A percentile compares a stretch with the other conserved stretches of the same genome.
These are phyloP conservation scores for Clusia tigrina DNA, from an alignment of 2,888 invertebrate genomes.

Conservation along the genomic window DNA sequence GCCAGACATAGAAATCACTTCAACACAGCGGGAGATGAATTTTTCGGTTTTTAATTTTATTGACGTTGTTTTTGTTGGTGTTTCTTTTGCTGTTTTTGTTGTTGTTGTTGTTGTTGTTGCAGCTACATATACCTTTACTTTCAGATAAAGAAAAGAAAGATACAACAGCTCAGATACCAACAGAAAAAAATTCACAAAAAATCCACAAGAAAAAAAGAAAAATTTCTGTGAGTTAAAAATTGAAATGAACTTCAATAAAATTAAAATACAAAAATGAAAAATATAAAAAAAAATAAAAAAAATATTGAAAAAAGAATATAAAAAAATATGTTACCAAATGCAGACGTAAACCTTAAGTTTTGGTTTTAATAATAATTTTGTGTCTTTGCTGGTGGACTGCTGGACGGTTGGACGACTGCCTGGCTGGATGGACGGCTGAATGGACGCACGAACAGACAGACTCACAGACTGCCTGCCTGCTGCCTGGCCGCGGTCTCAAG, in stretches of 20 bases:
- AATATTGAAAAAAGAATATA: constrained; percentile 1
- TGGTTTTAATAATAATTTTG: constrained; percentile 55
- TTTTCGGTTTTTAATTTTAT: constrained; percentile 35
- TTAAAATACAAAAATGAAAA: constrained; percentile 22
- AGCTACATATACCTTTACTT: constrained; percentile 3
- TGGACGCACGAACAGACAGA: not conserved
- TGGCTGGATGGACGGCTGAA: not conserved
- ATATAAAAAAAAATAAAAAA: constrained; percentile 12
- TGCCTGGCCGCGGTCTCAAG: constrained; percentile 36
- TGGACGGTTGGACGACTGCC: not conserved
- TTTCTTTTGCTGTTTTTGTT: constrained; percentile 5
- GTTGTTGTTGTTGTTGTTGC: constrained; percentile 25
- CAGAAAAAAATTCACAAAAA: constrained; percentile 6
- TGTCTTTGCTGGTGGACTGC: constrained; percentile 3
- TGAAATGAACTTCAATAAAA: constrained; percentile 34
- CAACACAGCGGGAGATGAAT: constrained; percentile 55
- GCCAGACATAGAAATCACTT: constrained; percentile 42
- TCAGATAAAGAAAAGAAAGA: constrained; percentile 1
- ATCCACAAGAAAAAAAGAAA: not conserved
- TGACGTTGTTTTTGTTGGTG: constrained; percentile 1
- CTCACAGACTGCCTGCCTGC: constrained; percentile 34
- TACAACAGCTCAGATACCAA: constrained; percentile 10
- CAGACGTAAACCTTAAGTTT: constrained; percentile 32
- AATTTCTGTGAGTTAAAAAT: constrained; percentile 17
- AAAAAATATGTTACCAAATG: constrained; percentile 2